Base-by-base conservation (phyloP, 2,113 vertebrate genomes). In the human (Homo sapiens) region DNA sequence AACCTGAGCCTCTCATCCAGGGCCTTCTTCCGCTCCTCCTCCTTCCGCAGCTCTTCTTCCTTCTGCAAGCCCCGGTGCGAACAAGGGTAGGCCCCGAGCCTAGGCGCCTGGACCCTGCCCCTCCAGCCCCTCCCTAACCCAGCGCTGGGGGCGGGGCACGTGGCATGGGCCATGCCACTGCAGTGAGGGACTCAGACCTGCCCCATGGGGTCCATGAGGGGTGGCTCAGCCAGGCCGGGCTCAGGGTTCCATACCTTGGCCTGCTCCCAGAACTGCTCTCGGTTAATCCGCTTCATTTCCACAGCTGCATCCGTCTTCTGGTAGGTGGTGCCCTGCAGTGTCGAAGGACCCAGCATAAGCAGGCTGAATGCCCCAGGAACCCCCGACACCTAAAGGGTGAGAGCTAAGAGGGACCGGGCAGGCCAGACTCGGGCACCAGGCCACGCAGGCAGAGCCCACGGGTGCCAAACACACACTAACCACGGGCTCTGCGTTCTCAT, bases 191-290 rank as follows among this genome's bases (percentile, higher is more conserved):
- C 70, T 48, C 45, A 38, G 70, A 73, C 52, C 25, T 40, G 52
- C 40, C 35, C 84, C 4, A 1, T 5, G 70, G 75, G 83, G 23
- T 43, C 27, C 20, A 48, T 14, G 81, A 76, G 16, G 18, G 32
- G 14, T 23, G 52, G 50, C 76, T 52, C 27, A 11, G 66, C 48
- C 59, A 85, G 73, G 30, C 61, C 2, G 4, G 81, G 75, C 10
- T 48, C 5, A 0, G 81, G 61, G 43, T 25, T 27, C 23, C 97
- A 78, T 97, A 99, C 99, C 99, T 99, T 99, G 98, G 99, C 99
- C 97, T 99, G 99, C 89, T 99, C 99, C 99, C 99, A 99, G 96
- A 99, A 99, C 96, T 99, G 99, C 98, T 99, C 99, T 72, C 99
- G 99, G 98, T 99, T 99, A 98, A 99, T 99, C 89, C 99, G 99